Evolutionary conservation across 2,113 vertebrate species (phyloP), one percentile per base, ranked within the genome.

Genomic region (Cynoglossus semilaevis): DNA sequence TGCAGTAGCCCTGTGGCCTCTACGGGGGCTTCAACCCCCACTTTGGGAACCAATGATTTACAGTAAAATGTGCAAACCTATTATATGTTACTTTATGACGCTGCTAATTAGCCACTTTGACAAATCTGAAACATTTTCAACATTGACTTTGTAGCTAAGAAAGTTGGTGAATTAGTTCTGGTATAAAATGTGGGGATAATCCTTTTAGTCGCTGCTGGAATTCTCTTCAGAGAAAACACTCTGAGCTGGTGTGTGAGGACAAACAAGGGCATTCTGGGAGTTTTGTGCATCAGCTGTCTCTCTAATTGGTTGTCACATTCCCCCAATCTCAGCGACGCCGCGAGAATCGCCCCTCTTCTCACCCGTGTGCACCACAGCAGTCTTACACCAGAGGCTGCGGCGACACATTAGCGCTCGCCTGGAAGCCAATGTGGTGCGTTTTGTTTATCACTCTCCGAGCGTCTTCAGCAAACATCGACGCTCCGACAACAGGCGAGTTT

Each of bases 301-400:
- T 71, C 42, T 82, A 84, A 86, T 85, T 88, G 64, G 68, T 61
- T 76, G 72, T 74, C 72, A 63, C 77, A 62, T 64, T 61, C 9
- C 22, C 54, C 64, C 47, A 16, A 48, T 73, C 67, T 60, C 63
- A 55, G 46, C 63, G 68, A 47, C 62, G 8, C 50, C 11, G 68
- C 1, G 50, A 60, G 56, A 43, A 45, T 38, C 59, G 68, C 42
- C 49, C 56, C 50, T 22, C 37, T 47, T 35, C 67, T 79, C 74
- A 49, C 35, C 68, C 71, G 46, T 0, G 11, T 58, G 57, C 47
- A 36, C 67, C 40, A 19, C 59, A 34, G 52, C 63, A 48, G 57
- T 63, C 68, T 58, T 54, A 42, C 69, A 66, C 52, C 76, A 18
- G 46, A 63, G n/a, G 59, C 47, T 51, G 46, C 45, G 2, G 53